Percentiles rank a stretch among this genome's conserved stretches.
Conservation (phyloP, 30 jellyfish, hydroid and myxozoan genomes). For the Hydractinia symbiolongicarpus region DNA sequence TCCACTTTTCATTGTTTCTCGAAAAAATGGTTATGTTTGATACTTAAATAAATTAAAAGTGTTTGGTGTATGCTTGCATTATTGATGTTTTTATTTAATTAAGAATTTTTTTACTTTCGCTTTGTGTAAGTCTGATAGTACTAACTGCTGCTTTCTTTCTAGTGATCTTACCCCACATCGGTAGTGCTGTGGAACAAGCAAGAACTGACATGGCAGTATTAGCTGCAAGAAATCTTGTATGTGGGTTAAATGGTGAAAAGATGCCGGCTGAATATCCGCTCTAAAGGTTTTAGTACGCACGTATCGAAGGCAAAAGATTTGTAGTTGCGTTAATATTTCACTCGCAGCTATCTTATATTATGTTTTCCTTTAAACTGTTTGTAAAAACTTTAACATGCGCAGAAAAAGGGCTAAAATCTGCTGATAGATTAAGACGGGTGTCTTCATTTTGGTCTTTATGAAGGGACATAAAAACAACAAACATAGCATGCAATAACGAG, state of each 20-base stretch:
- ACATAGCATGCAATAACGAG: no score
- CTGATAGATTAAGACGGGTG: no score
- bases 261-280: conserved; percentile 57
- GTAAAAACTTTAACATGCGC: no score
- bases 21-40: no score
- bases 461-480: no score
- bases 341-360: no score
- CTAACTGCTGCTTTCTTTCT: background rate
- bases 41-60: background rate
- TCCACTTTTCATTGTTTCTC: no score
- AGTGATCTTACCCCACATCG: conserved; percentile 82
- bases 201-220: conserved; percentile 61
- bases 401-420: no score
- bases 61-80: background rate
- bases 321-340: no score
- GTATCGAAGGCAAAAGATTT: no score
- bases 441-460: no score
- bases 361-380: no score
- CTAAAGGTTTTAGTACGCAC: background rate
- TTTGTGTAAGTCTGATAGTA: background rate
- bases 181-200: conserved; percentile 75
- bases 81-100: background rate
- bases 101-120: background rate
- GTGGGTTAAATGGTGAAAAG: conserved; percentile 58
- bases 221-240: conserved; percentile 55